Conservation (phyloP, 2,888 invertebrate genomes). For the Endotricha flammealis region DNA sequence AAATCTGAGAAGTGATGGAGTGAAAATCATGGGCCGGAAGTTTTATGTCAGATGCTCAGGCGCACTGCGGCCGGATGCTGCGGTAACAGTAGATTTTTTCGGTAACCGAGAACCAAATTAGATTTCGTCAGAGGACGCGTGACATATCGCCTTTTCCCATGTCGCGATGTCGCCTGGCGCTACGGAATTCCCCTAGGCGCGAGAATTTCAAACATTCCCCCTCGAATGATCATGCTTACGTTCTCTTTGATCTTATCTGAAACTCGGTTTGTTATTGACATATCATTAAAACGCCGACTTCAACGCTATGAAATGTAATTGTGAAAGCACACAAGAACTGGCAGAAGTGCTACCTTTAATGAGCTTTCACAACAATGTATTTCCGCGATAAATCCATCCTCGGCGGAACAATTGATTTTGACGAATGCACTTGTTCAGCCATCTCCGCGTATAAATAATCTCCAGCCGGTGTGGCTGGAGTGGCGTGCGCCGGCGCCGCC, state of each 20-base stretch:
- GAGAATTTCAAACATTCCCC: constrained; percentile 12
- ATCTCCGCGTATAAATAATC: constrained; percentile 59
- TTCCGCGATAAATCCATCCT: constrained; percentile 22
- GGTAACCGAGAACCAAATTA: constrained; percentile 49
- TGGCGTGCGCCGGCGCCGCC: constrained; percentile 56
- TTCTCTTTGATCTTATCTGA: constrained; percentile 7
- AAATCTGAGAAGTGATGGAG: constrained; percentile 42
- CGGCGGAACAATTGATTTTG: constrained; percentile 41
- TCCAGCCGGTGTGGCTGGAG: constrained; percentile 52
- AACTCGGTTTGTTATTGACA: not conserved
- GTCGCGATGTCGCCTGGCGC: constrained; percentile 12
- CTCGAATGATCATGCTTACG: constrained; percentile 3
- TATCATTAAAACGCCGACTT: constrained; percentile 9
- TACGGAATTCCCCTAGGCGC: constrained; percentile 5
- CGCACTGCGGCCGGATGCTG: constrained; percentile 48
- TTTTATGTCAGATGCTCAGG: constrained; percentile 38
- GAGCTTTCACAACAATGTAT: constrained; percentile 3
- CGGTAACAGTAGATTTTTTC: constrained; percentile 43
- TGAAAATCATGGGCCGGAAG: constrained; percentile 49
- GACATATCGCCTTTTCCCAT: constrained; percentile 42
- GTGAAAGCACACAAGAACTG: not conserved
- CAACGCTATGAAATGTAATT: not conserved
- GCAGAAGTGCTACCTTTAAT: constrained; percentile 1
- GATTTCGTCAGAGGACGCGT: constrained; percentile 41
- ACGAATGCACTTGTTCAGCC: constrained; percentile 46